phyloP scores from a whole-genome alignment of 2,113 vertebrate genomes.

The Axis porcinus region DNA sequence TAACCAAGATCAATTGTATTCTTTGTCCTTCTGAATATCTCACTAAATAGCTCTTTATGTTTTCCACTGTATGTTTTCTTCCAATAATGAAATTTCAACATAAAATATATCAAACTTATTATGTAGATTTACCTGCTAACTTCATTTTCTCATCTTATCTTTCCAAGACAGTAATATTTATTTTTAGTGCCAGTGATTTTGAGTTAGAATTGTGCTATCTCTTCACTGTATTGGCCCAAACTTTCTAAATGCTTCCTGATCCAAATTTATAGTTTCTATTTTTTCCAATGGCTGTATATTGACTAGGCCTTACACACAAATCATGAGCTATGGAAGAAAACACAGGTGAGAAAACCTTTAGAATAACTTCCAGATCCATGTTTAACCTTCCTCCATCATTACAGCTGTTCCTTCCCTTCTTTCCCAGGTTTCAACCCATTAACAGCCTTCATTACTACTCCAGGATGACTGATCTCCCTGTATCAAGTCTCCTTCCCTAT shows the following conservation, averaged over 20 bases:
- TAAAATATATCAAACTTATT: conserved; percentile 1
- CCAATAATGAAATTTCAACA: neutral
- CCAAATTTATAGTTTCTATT: neutral
- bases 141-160: neutral
- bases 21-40: neutral
- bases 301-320: neutral
- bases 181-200: neutral
- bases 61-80: neutral
- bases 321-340: neutral
- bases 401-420: neutral
- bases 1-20: neutral
- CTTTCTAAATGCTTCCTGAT: neutral
- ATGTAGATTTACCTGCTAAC: neutral
- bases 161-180: neutral
- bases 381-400: neutral
- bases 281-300: neutral
- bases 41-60: neutral
- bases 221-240: neutral
- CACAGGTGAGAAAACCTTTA: neutral
- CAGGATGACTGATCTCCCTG: neutral
- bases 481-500: neutral
- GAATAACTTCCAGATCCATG: neutral
- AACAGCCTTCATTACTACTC: neutral
- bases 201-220: neutral
- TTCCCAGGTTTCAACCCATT: neutral